Percentiles rank a stretch among this genome's conserved stretches.
Evolutionary conservation across 35 echinoderm and acorn worm species (phyloP).

Genomic region (Heliocidaris erythrogramma): DNA sequence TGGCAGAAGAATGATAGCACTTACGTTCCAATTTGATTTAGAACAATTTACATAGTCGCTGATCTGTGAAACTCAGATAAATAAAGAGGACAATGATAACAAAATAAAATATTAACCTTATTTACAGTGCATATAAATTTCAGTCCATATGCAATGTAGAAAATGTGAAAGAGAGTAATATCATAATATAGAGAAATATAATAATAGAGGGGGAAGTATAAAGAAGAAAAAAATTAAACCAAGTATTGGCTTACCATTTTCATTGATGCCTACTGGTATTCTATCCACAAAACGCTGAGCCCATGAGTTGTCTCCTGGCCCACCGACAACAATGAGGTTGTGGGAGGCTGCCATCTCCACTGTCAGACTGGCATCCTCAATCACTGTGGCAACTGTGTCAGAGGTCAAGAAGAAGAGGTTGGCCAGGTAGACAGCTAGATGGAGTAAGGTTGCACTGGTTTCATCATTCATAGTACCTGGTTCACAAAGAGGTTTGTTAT

Average conservation of each 20-base stretch:
- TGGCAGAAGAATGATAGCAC: too few species aligned
- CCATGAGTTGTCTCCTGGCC: slow-evolving; percentile 69
- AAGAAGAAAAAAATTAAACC: too few species aligned
- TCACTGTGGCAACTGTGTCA: slow-evolving; percentile 72
- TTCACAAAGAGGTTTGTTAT: too few species aligned
- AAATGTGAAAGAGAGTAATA: too few species aligned
- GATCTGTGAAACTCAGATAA: too few species aligned
- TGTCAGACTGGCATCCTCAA: slow-evolving; percentile 60
- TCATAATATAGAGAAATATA: too few species aligned
- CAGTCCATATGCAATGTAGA: too few species aligned
- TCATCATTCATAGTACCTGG: slow-evolving; percentile 71
- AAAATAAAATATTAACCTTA: too few species aligned
- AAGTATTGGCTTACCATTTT: slow-evolving; percentile 44
- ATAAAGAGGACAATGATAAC: too few species aligned
- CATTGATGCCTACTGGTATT: slow-evolving; percentile 61
- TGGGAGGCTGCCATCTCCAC: slow-evolving; percentile 37
- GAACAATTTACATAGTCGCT: neutral
- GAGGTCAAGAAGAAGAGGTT: slow-evolving; percentile 90
- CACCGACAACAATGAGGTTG: slow-evolving; percentile 85
- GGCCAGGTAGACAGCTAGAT: slow-evolving; percentile 78
- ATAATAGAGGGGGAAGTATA: too few species aligned
- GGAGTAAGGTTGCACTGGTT: slow-evolving; percentile 43
- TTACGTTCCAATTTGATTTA: neutral
- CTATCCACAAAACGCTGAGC: slow-evolving; percentile 60
- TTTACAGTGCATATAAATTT: too few species aligned